phyloP scores from a whole-genome alignment of 1,140 invertebrate species.

The Aleiodes sp. region DNA sequence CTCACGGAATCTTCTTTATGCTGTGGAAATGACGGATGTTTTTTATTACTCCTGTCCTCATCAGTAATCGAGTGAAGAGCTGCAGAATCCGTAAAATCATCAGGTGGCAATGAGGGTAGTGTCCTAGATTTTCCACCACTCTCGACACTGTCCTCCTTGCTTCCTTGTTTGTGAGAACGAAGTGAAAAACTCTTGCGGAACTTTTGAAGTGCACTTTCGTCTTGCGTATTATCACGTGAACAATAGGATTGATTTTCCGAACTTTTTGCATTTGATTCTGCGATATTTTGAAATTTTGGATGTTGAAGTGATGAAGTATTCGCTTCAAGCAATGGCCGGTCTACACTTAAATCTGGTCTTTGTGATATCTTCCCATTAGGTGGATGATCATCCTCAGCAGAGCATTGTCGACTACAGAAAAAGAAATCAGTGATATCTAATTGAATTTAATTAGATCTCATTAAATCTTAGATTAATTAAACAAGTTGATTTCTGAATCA shows the following conservation, averaged over 20 bases:
- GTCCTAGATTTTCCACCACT: constrained; percentile 50
- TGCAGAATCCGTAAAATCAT: constrained; percentile 57
- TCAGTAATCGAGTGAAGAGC: constrained; percentile 47
- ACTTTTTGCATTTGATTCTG: constrained; percentile 33
- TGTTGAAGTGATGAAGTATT: constrained; percentile 54
- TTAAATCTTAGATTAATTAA: no score
- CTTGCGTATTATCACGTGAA: constrained; percentile 44
- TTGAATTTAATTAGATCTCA: no score
- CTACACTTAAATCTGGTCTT: constrained; percentile 40
- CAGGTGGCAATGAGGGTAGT: constrained; percentile 33
- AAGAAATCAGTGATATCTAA: constrained; percentile 11
- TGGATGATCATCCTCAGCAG: constrained; percentile 50
- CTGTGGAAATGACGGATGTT: constrained; percentile 48
- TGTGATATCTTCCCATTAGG: constrained; percentile 45
- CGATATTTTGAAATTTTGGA: constrained; percentile 50
- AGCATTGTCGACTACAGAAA: constrained; percentile 54
- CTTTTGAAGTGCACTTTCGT: constrained; percentile 72
- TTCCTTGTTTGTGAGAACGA: constrained; percentile 69
- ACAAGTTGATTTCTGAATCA: no score
- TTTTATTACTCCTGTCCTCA: constrained; percentile 51
- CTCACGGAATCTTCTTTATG: constrained; percentile 58
- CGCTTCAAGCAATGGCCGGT: constrained; percentile 54
- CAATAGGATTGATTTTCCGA: constrained; percentile 43
- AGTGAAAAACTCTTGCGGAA: constrained; percentile 77
- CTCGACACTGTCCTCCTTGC: constrained; percentile 62